A percentile compares a stretch with the other conserved stretches of the same genome.
Conservation (phyloP, 2,797 vertebrate genomes). For the Gadopsis bispinosus region DNA sequence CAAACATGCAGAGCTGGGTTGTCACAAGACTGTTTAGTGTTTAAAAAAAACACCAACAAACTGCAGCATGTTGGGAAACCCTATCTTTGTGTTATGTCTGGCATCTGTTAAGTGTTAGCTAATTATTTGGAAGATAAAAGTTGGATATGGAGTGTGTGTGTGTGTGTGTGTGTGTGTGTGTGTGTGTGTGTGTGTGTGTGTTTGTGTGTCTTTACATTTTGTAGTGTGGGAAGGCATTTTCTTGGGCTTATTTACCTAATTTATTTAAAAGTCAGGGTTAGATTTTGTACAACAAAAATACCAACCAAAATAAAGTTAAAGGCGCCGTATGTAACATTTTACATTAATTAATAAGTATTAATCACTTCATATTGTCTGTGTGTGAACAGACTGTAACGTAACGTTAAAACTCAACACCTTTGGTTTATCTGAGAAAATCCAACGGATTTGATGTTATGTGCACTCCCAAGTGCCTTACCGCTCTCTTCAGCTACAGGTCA, state of each 20-base stretch:
- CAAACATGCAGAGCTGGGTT: conserved; percentile 5
- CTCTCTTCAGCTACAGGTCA: too few relatives aligned
- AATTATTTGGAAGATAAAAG: conserved; percentile 34
- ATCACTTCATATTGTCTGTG: too few relatives aligned
- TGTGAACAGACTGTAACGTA: too few relatives aligned
- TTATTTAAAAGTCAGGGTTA: not conserved
- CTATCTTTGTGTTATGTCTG: conserved; percentile 35
- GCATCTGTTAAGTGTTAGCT: conserved; percentile 49
- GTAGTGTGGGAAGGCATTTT: not conserved
- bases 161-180: not conserved
- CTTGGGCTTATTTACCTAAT: not conserved
- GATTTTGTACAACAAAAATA: not conserved
- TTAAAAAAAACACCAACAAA: not conserved
- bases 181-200: not conserved
- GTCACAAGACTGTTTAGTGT: conserved; percentile 10
- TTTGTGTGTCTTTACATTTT: not conserved
- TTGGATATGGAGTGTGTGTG: not conserved
- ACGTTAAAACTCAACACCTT: too few relatives aligned
- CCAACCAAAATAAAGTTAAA: not conserved
- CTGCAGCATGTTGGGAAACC: conserved; percentile 23
- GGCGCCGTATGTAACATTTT: too few relatives aligned
- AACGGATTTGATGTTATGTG: too few relatives aligned
- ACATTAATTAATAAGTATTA: too few relatives aligned
- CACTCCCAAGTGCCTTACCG: too few relatives aligned
- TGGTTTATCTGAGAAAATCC: too few relatives aligned